Evolutionary conservation across 2,888 invertebrate species (phyloP).

Genomic region (Tachina grossa): DNA sequence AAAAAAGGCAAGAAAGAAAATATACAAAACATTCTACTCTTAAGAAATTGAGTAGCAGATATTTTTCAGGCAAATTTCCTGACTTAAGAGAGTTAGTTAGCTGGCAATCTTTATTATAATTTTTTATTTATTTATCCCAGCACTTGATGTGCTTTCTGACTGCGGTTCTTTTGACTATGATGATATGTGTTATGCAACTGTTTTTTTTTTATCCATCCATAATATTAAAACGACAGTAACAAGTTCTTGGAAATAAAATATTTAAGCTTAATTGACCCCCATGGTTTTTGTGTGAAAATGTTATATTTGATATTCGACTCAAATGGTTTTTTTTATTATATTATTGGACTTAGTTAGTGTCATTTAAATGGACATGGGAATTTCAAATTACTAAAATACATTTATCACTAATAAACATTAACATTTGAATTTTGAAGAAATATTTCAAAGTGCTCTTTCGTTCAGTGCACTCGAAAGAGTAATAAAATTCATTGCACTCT

Average conservation of each 20-base stretch:
- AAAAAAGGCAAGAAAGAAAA: background rate
- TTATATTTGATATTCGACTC: conserved; percentile 36
- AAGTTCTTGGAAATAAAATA: conserved; percentile 43
- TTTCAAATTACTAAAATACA: conserved; percentile 17
- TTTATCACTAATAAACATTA: conserved; percentile 1
- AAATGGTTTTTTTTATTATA: conserved; percentile 33
- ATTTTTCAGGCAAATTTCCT: conserved; percentile 24
- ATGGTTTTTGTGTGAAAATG: conserved; percentile 53
- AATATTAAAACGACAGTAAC: conserved; percentile 18
- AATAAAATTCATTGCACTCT: background rate
- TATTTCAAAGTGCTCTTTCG: background rate
- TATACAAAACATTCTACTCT: conserved; percentile 2
- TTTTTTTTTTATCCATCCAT: conserved; percentile 21
- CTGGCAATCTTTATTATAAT: background rate
- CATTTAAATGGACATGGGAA: conserved; percentile 48
- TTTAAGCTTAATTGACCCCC: conserved; percentile 63
- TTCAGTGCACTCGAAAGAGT: background rate
- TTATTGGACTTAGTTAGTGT: conserved; percentile 32
- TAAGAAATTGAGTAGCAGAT: conserved; percentile 12
- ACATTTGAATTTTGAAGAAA: background rate
- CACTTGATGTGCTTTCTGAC: conserved; percentile 17
- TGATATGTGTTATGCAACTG: conserved; percentile 55
- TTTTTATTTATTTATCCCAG: background rate
- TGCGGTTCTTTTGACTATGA: conserved; percentile 44
- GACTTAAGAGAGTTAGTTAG: conserved; percentile 21